phyloP scores from a whole-genome alignment of 2,113 vertebrate genomes.

The Potamarius usumacintae region DNA sequence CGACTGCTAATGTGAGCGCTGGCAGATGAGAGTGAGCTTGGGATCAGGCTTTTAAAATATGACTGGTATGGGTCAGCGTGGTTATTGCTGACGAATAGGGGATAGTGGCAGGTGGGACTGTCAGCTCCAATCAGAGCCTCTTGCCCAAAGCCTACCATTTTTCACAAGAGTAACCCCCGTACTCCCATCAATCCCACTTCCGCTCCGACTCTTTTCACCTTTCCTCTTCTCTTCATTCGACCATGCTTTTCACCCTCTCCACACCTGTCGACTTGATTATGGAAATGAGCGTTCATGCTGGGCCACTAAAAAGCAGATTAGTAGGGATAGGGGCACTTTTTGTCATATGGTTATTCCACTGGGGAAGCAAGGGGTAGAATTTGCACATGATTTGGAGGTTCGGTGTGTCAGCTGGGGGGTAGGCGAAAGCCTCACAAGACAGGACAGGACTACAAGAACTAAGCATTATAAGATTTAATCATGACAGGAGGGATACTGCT shows the following conservation, averaged over 20 bases:
- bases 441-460: conserved; percentile 1
- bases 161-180: conserved; percentile 38
- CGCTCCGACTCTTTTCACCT: conserved; percentile 34
- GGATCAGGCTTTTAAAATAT: conserved; percentile 56
- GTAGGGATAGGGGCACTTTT: conserved; percentile 72
- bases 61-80: conserved; percentile 57
- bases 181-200: conserved; percentile 14
- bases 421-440: conserved; percentile 1
- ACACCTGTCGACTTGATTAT: conserved; percentile 91
- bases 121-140: conserved; percentile 78
- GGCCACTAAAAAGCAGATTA: conserved; percentile 78
- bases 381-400: conserved; percentile 58
- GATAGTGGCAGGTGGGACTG: conserved; percentile 80
- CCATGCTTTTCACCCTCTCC: conserved; percentile 69
- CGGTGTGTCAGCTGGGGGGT: conserved; percentile 47
- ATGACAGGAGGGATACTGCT: conserved; percentile 3
- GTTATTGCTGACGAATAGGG: conserved; percentile 74
- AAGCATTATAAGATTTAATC: not conserved
- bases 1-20: conserved; percentile 51
- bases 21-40: conserved; percentile 58
- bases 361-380: conserved; percentile 65
- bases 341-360: conserved; percentile 71
- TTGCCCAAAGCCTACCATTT: conserved; percentile 57
- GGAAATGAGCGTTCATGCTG: conserved; percentile 79
- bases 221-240: conserved; percentile 46